Conservation (phyloP, 1,140 invertebrate genomes). For the Drosophila truncata region DNA sequence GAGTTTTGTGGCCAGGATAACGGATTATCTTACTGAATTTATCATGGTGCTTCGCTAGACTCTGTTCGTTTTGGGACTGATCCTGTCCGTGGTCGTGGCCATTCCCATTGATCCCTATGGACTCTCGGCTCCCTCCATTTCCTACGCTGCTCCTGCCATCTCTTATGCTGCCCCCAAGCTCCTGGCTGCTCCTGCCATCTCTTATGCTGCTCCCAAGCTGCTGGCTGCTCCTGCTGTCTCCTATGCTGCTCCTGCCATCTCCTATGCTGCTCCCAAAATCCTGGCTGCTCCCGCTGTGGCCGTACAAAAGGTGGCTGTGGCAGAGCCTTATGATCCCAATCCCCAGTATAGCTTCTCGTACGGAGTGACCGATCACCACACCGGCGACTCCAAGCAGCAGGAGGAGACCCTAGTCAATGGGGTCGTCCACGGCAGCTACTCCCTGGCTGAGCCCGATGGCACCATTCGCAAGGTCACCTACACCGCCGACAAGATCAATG, state of each 20-base stretch:
- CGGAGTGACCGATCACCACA: slow-evolving; percentile 89
- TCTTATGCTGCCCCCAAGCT: slow-evolving; percentile 45
- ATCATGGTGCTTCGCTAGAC: slow-evolving; percentile 33
- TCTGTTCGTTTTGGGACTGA: slow-evolving; percentile 63
- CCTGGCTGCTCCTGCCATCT: slow-evolving; percentile 56
- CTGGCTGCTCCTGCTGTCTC: slow-evolving; percentile 58
- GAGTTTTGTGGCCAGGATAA: slow-evolving; percentile 28
- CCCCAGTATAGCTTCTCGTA: slow-evolving; percentile 91
- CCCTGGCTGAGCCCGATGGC: slow-evolving; percentile 89
- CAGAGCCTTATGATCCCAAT: slow-evolving; percentile 89
- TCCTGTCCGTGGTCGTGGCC: slow-evolving; percentile 59
- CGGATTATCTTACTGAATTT: background rate
- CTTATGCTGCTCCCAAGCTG: slow-evolving; percentile 64
- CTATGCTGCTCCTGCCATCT: slow-evolving; percentile 52
- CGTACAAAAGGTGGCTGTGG: slow-evolving; percentile 81
- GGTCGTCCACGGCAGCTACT: slow-evolving; percentile 88
- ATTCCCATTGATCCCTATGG: slow-evolving; percentile 70
- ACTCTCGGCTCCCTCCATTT: slow-evolving; percentile 34
- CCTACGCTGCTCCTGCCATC: slow-evolving; percentile 53
- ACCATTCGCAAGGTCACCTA: slow-evolving; percentile 88
- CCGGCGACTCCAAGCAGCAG: slow-evolving; percentile 90
- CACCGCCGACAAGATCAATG: slow-evolving; percentile 87
- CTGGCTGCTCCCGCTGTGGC: slow-evolving; percentile 79
- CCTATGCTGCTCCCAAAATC: slow-evolving; percentile 56
- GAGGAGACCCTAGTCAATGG: slow-evolving; percentile 88